Evolutionary conservation across 2,888 invertebrate genomes (phyloP), one percentile per base, ranked within the genome.

Genomic region (Amaurobius ferox): DNA sequence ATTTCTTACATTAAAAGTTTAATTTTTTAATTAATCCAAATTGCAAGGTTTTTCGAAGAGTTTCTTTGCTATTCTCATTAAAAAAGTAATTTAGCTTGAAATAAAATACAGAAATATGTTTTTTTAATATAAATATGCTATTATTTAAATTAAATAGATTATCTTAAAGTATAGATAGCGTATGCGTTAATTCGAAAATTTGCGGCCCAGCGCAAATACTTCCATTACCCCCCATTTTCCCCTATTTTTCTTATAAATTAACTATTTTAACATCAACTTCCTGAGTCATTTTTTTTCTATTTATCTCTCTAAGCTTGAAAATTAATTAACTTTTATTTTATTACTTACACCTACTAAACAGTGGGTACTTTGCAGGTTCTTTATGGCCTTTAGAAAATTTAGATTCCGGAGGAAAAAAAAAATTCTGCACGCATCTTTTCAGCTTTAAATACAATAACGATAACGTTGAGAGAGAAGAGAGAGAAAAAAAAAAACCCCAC

Each of bases 321-420:
- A 79, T 80, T 80, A 80, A 80, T 77, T 85, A 68, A 85, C 83
- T 77, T 85, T 85, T 85, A 85, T 85, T 85, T 83, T 85, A 85
- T 85, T 85, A 85, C 83, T 85, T 85, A 85, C 83, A 85, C 83
- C 83, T 85, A 71, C n/a, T 40, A 32, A 77, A 64, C 77, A 72
- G 55, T 40, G 48, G n/a, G 19, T n/a, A 28, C 29, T 40, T 40
- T 39, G 9, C 16, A 29, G 64, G 64, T 48, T 40, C 67, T 85
- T 71, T 85, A 72, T 66, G 30, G 70, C 74, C n/a, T 39, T 26
- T 62, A 76, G 64, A 48, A 83, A 76, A 80, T 61, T 73, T 71
- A 61, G 35, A 67, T 73, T 72, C 66, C 19, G 29, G 28, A 29
- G 30, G 16, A 67, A 73, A 64, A 64, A 64, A n/a, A 64, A 30